These are phyloP conservation scores for Caenorhabditis virilis DNA, from an alignment of 2,888 invertebrate genomes.

Conservation along the genomic window DNA sequence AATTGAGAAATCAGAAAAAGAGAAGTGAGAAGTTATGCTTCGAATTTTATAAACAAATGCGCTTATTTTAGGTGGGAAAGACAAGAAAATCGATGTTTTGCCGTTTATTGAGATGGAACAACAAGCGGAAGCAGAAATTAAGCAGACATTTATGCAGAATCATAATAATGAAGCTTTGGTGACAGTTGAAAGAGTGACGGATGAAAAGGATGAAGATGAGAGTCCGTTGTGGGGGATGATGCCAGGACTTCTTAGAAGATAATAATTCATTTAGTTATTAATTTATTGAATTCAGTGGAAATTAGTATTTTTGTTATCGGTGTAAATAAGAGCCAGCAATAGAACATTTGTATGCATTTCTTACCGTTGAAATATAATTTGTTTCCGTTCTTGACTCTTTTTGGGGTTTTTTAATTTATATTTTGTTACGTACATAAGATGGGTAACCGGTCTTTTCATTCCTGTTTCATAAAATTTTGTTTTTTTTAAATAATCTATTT, in stretches of 20 bases:
- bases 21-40: conserved; percentile 11
- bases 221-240: conserved; percentile 30
- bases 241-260: conserved; percentile 28
- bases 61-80: conserved; percentile 12
- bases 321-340: too few relatives aligned
- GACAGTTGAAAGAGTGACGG: conserved; percentile 15
- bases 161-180: conserved; percentile 6
- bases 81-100: conserved; percentile 8
- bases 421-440: background rate
- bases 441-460: too few relatives aligned
- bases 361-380: too few relatives aligned
- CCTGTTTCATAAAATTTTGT: too few relatives aligned
- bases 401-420: background rate
- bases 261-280: conserved; percentile 10
- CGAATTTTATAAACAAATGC: background rate
- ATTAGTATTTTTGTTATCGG: too few relatives aligned
- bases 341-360: too few relatives aligned
- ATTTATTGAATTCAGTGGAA: too few relatives aligned
- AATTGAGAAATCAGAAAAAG: conserved; percentile 11
- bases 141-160: background rate
- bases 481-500: too few relatives aligned
- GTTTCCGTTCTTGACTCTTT: too few relatives aligned
- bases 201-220: conserved; percentile 5
- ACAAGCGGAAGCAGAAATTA: conserved; percentile 10
- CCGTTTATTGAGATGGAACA: conserved; percentile 21